A percentile compares a stretch with the other conserved stretches of the same genome.
Evolutionary conservation across 2,888 invertebrate genomes (phyloP).

Genomic region (Lasioglossum figueresi): DNA sequence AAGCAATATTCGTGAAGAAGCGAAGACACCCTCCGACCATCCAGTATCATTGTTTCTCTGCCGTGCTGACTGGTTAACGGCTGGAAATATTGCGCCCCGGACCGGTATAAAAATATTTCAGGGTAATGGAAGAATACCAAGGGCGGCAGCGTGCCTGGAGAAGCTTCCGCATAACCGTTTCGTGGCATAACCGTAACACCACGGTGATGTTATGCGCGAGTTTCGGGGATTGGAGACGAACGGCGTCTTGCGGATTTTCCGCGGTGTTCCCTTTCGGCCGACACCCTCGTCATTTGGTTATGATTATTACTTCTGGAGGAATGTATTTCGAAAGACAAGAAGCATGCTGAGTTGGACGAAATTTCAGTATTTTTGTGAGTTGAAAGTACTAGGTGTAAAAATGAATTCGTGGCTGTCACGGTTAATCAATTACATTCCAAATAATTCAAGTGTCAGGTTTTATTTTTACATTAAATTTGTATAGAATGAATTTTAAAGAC

Average conservation of each 20-base stretch:
- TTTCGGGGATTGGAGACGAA: conserved; percentile 4
- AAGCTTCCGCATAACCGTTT: conserved; percentile 15
- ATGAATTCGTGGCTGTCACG: background rate
- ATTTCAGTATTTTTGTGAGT: background rate
- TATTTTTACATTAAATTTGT: no score
- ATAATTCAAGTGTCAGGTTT: background rate
- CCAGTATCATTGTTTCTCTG: conserved; percentile 48
- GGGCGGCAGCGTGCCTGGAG: conserved; percentile 22
- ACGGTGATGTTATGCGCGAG: conserved; percentile 37
- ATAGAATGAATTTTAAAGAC: no score
- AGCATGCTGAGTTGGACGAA: background rate
- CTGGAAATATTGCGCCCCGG: conserved; percentile 55
- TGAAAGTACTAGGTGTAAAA: background rate
- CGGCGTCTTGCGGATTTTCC: background rate
- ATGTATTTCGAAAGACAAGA: background rate
- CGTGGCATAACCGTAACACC: conserved; percentile 15
- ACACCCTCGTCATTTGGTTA: conserved; percentile 1
- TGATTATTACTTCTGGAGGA: background rate
- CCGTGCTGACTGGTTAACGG: conserved; percentile 49
- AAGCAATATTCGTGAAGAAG: conserved; percentile 41
- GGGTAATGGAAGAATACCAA: conserved; percentile 18
- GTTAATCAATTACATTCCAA: background rate
- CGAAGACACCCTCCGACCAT: background rate
- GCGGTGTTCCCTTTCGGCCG: background rate
- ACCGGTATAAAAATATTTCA: conserved; percentile 51